Base-by-base conservation (phyloP, 2,113 vertebrate genomes). In the Mormyrus lacerda region DNA sequence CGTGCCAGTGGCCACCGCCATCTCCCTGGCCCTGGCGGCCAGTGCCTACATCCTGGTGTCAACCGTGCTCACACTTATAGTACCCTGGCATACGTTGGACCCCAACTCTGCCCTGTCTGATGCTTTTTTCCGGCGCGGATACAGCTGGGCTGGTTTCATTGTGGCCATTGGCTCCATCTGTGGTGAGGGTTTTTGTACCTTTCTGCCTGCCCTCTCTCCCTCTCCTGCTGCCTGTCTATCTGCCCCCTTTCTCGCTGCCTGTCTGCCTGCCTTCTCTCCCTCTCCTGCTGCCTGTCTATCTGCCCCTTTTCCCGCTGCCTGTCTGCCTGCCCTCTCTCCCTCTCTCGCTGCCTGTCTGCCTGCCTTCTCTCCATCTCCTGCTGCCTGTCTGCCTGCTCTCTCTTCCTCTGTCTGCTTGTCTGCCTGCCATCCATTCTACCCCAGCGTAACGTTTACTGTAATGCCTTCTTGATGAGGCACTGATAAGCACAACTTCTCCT, bases 101-200 rank as follows among this genome's bases (percentile, higher is more conserved):
- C 97, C 98, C 0, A 97, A 98, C 91, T 98, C 98, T 0, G 98
- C 98, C 0, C 95, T 99, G 21, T 96, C 98, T 0, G 98, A 99
- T 9, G 98, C 98, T 0, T 99, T 99, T 93, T 98, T 97, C 94
- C 95, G 96, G 88, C 96, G 98, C 11, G 98, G 98, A 45, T 99
- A 99, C 0, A 93, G 97, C 90, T 99, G 98, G 98, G 98, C 98
- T 24, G 98, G 98, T 87, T 93, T 98, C 91, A 93, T 99, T 8
- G 98, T 99, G 92, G 98, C 98, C 0, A 88, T 95, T 0, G 98
- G 98, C 10, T 99, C 98, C 91, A 97, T 99, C 90, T 99, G 98
- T 0, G 97, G 98, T 99, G 94, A 98, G 98, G 94, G 76, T 45
- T 24, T 47, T 19, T 92, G 27, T 88, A 21, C 31, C 3, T 53